A percentile compares a stretch with the other conserved stretches of the same genome.
Evolutionary conservation across 2,888 invertebrate species (phyloP).

Genomic region (Eupithecia pulchellata): DNA sequence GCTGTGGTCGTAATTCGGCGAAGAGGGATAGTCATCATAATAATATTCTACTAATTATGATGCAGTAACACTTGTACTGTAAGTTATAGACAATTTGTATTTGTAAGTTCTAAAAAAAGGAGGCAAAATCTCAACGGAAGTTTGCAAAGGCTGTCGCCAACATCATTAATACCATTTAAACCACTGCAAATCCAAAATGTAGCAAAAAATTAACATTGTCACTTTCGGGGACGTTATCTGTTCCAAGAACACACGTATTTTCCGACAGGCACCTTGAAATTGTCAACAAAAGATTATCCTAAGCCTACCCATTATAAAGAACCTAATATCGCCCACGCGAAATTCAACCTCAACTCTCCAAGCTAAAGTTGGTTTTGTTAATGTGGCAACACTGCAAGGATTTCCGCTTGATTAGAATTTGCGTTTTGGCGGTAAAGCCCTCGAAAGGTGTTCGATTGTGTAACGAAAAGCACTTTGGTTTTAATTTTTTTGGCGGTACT

Average conservation of each 20-base stretch:
- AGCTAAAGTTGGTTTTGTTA: conserved; percentile 33
- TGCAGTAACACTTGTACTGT: neutral
- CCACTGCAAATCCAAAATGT: conserved; percentile 27
- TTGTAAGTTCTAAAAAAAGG: neutral
- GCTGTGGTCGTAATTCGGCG: too few relatives aligned
- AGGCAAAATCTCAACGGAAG: conserved; percentile 11
- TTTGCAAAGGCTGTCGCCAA: conserved; percentile 30
- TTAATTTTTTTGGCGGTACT: conserved; percentile 55
- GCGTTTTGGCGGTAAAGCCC: conserved; percentile 62
- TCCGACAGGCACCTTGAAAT: conserved; percentile 63
- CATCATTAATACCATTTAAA: conserved; percentile 32
- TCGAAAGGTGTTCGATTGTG: conserved; percentile 80
- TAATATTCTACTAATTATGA: neutral
- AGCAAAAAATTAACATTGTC: conserved; percentile 57
- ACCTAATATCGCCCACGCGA: conserved; percentile 40
- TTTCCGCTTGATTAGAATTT: conserved; percentile 65
- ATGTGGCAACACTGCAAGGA: conserved; percentile 47
- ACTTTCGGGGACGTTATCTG: conserved; percentile 58
- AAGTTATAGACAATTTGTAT: neutral
- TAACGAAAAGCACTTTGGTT: conserved; percentile 60
- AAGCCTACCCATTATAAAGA: conserved; percentile 55
- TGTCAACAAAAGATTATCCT: conserved; percentile 83
- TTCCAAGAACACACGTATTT: conserved; percentile 68
- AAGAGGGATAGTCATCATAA: too few relatives aligned
- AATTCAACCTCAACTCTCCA: conserved; percentile 25